phyloP scores from a whole-genome alignment of 2,888 invertebrate species.

The Eristalis arbustorum region DNA sequence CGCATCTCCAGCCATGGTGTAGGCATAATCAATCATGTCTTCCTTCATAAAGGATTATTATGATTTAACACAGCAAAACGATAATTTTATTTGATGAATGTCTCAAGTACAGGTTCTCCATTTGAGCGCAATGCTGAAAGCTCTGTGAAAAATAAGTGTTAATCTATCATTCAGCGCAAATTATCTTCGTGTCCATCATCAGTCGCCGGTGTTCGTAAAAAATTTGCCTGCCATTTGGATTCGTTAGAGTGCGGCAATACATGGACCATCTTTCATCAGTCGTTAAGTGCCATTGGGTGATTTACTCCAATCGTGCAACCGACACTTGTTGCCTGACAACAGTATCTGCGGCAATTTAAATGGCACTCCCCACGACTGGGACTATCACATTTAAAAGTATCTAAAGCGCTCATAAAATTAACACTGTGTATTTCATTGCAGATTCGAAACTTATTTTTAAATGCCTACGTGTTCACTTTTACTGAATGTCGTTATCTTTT shows the following conservation, averaged over 20 bases:
- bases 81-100: slow-evolving; percentile 14
- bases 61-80: neutral
- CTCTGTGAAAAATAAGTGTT: neutral
- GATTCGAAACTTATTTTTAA: slow-evolving; percentile 8
- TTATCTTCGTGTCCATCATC: neutral
- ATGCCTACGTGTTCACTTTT: slow-evolving; percentile 7
- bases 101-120: neutral
- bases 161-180: slow-evolving; percentile 13
- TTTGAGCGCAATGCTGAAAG: neutral
- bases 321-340: neutral
- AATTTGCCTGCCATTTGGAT: neutral
- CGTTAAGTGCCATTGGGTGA: neutral
- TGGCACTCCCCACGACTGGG: neutral
- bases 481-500: neutral
- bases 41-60: neutral
- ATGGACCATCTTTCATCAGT: slow-evolving; percentile 15
- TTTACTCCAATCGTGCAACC: neutral
- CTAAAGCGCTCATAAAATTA: neutral
- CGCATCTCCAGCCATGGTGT: neutral
- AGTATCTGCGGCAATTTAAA: neutral
- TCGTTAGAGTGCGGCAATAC: neutral
- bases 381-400: neutral
- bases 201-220: neutral
- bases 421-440: neutral
- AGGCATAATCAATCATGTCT: slow-evolving; percentile 8